phyloP scores from a whole-genome alignment of 2,797 vertebrate genomes.

The Odontamblyopus lacepedii region DNA sequence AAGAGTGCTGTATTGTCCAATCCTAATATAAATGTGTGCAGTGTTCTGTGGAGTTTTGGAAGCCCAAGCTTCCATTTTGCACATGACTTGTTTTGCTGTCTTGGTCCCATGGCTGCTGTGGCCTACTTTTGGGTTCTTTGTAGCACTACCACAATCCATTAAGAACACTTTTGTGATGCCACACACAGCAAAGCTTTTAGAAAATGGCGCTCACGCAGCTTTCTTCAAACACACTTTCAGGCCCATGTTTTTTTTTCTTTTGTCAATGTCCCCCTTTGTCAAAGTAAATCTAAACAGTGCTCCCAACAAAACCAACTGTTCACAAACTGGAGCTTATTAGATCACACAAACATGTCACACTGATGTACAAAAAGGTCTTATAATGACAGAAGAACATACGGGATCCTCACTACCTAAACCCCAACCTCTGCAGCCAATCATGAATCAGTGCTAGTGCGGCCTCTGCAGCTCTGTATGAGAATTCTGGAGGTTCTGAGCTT shows the following conservation, averaged over 20 bases:
- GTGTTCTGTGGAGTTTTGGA: conserved; percentile 20
- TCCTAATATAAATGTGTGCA: conserved; percentile 22
- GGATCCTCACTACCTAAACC: too few relatives aligned
- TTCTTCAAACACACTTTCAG: conserved; percentile 21
- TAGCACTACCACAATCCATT: conserved; percentile 54
- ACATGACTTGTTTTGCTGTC: conserved; percentile 35
- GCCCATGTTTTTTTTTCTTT: conserved; percentile 24
- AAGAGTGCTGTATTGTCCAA: conserved; percentile 2
- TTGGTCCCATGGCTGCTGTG: conserved; percentile 42
- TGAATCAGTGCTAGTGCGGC: too few relatives aligned
- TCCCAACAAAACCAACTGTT: conserved; percentile 32
- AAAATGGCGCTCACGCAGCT: conserved; percentile 16
- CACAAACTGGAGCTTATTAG: conserved; percentile 15
- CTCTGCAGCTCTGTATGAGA: too few relatives aligned
- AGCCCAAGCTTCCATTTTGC: conserved; percentile 32
- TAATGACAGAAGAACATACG: too few relatives aligned
- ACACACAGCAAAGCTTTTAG: conserved; percentile 2
- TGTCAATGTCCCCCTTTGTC: conserved; percentile 14
- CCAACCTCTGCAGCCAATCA: too few relatives aligned
- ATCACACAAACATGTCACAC: not conserved
- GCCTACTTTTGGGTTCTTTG: conserved; percentile 59
- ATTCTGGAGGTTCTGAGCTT: too few relatives aligned
- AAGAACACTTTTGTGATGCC: conserved; percentile 39
- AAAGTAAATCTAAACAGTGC: conserved; percentile 21
- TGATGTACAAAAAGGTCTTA: too few relatives aligned